A percentile compares a stretch with the other conserved stretches of the same genome.
Evolutionary conservation across 2,888 invertebrate genomes (phyloP).

Genomic region (Prosopocoilus inquinatus): DNA sequence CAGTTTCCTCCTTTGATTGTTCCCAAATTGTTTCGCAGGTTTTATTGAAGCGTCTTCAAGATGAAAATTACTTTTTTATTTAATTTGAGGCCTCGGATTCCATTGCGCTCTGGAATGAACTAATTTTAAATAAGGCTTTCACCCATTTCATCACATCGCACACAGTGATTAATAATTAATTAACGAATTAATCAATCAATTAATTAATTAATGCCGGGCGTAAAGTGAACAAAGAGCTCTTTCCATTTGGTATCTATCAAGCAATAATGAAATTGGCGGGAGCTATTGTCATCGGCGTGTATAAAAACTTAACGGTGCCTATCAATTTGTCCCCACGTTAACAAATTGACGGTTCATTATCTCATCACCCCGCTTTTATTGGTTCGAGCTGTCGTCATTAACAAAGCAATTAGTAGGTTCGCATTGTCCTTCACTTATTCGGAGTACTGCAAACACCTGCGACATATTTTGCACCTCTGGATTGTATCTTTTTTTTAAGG

Average conservation of each 20-base stretch:
- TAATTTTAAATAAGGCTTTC: neutral
- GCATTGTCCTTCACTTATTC: conserved; percentile 20
- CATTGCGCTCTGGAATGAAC: neutral
- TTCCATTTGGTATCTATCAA: neutral
- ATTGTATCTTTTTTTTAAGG: no score
- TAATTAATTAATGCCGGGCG: neutral
- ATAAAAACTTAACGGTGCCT: conserved; percentile 26
- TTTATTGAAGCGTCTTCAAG: neutral
- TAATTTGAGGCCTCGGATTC: neutral
- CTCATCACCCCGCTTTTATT: conserved; percentile 27
- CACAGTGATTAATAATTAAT: neutral
- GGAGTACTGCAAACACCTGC: conserved; percentile 20
- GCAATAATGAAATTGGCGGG: conserved; percentile 13
- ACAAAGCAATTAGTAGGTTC: conserved; percentile 28
- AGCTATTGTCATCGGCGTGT: conserved; percentile 14
- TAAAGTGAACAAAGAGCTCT: neutral
- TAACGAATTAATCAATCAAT: neutral
- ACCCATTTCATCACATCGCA: neutral
- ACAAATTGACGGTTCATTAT: conserved; percentile 30
- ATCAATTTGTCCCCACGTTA: conserved; percentile 25
- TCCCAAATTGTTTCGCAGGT: conserved; percentile 11
- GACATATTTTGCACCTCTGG: conserved; percentile 18
- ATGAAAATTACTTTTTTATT: conserved; percentile 3
- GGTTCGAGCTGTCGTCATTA: conserved; percentile 30
- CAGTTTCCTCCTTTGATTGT: conserved; percentile 13